These are phyloP conservation scores for Parazoanthus atlanticus DNA, from an alignment of 92 coral and sea anemone species.

Conservation along the genomic window DNA sequence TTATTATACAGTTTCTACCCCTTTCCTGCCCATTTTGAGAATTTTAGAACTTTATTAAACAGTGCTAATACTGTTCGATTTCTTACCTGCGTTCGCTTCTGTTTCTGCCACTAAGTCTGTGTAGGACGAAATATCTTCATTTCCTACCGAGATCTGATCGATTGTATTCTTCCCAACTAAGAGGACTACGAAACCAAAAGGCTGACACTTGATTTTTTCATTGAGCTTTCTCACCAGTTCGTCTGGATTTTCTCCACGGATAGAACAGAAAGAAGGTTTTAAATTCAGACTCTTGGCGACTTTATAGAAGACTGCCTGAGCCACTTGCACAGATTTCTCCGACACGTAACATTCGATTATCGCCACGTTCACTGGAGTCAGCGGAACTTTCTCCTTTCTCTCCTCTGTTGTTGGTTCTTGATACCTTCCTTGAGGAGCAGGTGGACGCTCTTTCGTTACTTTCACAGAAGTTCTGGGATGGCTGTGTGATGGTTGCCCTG, in stretches of 20 bases:
- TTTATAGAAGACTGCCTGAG: not conserved
- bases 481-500: not conserved
- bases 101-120: not conserved
- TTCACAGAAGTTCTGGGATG: not conserved
- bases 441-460: not conserved
- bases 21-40: no score
- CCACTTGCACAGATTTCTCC: not conserved
- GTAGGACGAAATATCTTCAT: not conserved
- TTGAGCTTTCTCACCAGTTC: not conserved
- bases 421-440: not conserved
- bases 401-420: not conserved
- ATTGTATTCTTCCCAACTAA: not conserved
- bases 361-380: slow-evolving; percentile 16
- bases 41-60: no score
- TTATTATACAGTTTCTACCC: no score
- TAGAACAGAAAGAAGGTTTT: not conserved
- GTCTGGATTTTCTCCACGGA: not conserved
- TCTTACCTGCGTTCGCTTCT: not conserved
- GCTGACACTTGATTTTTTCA: no score
- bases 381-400: not conserved
- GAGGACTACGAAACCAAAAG: not conserved
- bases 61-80: no score
- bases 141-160: not conserved
- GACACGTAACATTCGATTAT: slow-evolving; percentile 13
- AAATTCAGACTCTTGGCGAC: not conserved